Percentiles rank a stretch among this genome's conserved stretches.
phyloP scores from a whole-genome alignment of 2,113 vertebrate genomes.

The Osmerus mordax region DNA sequence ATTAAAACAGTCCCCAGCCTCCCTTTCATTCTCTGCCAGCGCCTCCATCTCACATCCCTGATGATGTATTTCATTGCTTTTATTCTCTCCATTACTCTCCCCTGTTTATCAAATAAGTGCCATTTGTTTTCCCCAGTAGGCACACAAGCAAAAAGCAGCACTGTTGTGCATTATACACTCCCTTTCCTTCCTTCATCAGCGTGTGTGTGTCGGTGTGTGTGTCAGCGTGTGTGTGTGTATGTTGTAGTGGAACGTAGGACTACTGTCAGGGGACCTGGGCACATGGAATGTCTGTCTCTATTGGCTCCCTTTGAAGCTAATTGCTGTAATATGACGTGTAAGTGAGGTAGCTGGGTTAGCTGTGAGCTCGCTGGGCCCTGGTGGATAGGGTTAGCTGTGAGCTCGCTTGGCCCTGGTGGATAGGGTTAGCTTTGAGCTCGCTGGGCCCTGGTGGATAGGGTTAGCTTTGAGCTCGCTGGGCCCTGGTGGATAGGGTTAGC shows the following conservation, averaged over 20 bases:
- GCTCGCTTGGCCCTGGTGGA: no score
- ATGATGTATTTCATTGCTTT: not conserved
- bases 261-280: conserved; percentile 4
- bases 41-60: conserved; percentile 8
- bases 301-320: conserved; percentile 2
- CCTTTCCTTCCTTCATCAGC: not conserved
- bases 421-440: no score
- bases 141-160: not conserved
- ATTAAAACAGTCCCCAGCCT: conserved; percentile 6
- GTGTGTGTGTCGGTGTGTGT: not conserved
- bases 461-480: no score
- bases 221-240: not conserved
- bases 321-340: conserved; percentile 8
- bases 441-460: no score
- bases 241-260: not conserved
- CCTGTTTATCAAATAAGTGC: not conserved
- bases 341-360: not conserved
- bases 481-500: no score
- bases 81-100: not conserved
- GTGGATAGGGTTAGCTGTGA: no score
- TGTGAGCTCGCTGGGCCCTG: not conserved
- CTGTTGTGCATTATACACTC: not conserved
- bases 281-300: not conserved
- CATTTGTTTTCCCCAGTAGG: conserved; percentile 5
- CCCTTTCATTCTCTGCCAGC: conserved; percentile 20